Evolutionary conservation across 2,113 vertebrate genomes (phyloP).

Genomic region (Chaetodon auriga): DNA sequence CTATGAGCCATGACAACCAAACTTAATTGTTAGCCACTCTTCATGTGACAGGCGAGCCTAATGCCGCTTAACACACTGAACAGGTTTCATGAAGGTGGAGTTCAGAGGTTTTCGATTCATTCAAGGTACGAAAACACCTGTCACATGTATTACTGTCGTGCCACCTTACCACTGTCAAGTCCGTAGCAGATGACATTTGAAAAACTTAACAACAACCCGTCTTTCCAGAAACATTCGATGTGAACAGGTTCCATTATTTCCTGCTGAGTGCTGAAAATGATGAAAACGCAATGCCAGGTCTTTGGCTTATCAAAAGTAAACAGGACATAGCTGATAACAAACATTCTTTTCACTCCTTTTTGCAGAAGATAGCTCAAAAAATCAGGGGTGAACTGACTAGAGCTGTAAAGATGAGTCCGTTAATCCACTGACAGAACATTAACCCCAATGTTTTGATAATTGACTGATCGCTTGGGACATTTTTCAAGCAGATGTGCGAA

Average conservation of each 20-base stretch:
- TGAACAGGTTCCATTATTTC: not conserved
- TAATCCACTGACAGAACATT: not conserved
- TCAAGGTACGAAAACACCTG: not conserved
- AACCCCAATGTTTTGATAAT: not conserved
- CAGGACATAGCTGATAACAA: not conserved
- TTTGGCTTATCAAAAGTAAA: not conserved
- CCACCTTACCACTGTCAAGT: not conserved
- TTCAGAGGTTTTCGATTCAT: not conserved
- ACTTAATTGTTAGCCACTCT: not conserved
- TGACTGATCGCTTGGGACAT: not conserved
- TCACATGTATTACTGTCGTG: not conserved
- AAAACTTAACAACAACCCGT: not conserved
- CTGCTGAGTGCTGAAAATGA: not conserved
- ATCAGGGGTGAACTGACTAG: accelerated
- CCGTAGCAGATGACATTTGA: not conserved
- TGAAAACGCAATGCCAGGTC: not conserved
- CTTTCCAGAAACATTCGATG: not conserved
- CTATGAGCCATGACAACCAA: not conserved
- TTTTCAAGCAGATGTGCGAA: not conserved
- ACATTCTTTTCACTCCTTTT: not conserved
- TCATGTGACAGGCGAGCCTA: not conserved
- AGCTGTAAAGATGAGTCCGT: not conserved
- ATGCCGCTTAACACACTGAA: not conserved
- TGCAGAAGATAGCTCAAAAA: not conserved
- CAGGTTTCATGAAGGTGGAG: not conserved